Percentiles rank a stretch among this genome's conserved stretches.
phyloP scores from a whole-genome alignment of 1,140 invertebrate genomes.

The Heliconius himera region DNA sequence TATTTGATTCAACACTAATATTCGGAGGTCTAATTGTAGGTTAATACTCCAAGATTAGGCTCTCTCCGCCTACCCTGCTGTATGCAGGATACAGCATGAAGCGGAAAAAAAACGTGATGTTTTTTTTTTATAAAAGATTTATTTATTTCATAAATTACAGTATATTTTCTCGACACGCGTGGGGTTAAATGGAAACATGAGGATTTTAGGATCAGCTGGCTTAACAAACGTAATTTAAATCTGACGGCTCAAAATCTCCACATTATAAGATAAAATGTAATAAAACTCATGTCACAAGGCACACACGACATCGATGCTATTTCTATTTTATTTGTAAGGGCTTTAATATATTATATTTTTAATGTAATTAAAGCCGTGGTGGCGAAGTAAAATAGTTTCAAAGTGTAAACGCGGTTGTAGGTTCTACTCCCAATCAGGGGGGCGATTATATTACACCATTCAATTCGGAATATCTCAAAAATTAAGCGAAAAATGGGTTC shows the following conservation, averaged over 20 bases:
- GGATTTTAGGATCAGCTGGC: constrained; percentile 56
- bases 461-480: no score
- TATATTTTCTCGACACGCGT: not conserved
- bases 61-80: no score
- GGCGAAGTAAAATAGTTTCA: no score
- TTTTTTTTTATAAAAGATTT: not conserved
- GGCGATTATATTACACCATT: no score
- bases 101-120: no score
- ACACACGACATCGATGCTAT: not conserved
- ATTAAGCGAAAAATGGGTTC: no score
- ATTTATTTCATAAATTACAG: constrained; percentile 19
- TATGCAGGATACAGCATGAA: no score
- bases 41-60: no score
- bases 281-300: constrained; percentile 5
- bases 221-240: constrained; percentile 58
- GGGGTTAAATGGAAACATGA: constrained; percentile 49
- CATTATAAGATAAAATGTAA: constrained; percentile 10
- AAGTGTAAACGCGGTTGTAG: no score
- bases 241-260: not conserved
- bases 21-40: no score
- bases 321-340: not conserved
- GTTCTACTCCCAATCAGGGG: no score
- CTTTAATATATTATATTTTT: not conserved
- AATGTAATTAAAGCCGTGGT: not conserved
- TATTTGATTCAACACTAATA: no score